Conservation (phyloP, 2,888 invertebrate species). For the Muscina levida region DNA sequence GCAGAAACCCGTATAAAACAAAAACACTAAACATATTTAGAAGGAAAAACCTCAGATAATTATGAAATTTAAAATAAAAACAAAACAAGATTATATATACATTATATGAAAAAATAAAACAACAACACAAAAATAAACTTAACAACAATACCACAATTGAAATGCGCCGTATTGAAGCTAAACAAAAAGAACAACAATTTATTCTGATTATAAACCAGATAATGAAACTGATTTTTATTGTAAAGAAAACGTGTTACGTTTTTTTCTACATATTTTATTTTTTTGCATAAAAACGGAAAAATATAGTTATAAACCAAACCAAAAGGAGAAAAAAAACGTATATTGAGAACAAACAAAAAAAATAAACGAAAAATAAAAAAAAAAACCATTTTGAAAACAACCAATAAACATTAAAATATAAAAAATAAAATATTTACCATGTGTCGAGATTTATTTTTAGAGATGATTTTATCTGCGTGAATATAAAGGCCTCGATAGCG, state of each 20-base stretch:
- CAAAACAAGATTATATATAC: slow-evolving; percentile 87
- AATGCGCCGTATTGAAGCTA: slow-evolving; percentile 69
- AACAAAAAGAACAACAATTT: slow-evolving; percentile 65
- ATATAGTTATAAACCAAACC: slow-evolving; percentile 64
- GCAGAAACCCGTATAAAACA: slow-evolving; percentile 42
- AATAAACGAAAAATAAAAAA: slow-evolving; percentile 39
- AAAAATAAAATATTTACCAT: slow-evolving; percentile 63
- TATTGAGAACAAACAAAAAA: slow-evolving; percentile 39
- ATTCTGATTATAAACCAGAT: slow-evolving; percentile 69
- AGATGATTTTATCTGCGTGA: too few relatives aligned
- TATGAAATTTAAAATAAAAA: slow-evolving; percentile 56
- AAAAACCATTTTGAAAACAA: slow-evolving; percentile 64
- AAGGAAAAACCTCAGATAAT: slow-evolving; percentile 66
- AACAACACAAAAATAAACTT: slow-evolving; percentile 56
- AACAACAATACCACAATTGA: slow-evolving; percentile 63
- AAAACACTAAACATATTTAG: slow-evolving; percentile 68
- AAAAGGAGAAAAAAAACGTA: slow-evolving; percentile 44
- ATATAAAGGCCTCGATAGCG: too few relatives aligned
- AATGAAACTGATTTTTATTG: slow-evolving; percentile 77
- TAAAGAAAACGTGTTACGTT: slow-evolving; percentile 78
- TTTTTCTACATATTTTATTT: slow-evolving; percentile 68
- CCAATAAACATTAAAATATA: slow-evolving; percentile 65
- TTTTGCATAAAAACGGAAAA: slow-evolving; percentile 61
- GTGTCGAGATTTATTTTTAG: too few relatives aligned
- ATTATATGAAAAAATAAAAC: slow-evolving; percentile 60